phyloP scores from a whole-genome alignment of 2,888 invertebrate genomes.

The Thymelicus acteon region DNA sequence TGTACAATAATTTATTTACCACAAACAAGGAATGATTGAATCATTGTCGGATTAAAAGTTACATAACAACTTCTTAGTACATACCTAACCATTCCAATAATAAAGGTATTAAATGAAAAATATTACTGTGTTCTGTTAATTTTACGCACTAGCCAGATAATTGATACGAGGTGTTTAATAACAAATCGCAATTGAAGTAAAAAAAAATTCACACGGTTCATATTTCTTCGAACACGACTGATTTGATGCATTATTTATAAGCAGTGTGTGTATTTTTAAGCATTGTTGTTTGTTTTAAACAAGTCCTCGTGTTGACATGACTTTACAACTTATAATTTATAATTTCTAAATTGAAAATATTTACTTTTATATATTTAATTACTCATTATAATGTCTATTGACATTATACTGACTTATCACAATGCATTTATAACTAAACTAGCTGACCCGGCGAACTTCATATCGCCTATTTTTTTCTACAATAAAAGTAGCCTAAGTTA shows the following conservation, averaged over 20 bases:
- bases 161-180: slow-evolving; percentile 15
- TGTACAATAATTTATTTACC: no score
- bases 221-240: slow-evolving; percentile 57
- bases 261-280: not conserved
- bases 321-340: no score
- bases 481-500: no score
- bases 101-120: slow-evolving; percentile 7
- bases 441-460: no score
- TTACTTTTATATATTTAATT: no score
- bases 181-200: slow-evolving; percentile 39
- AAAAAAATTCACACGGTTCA: slow-evolving; percentile 48
- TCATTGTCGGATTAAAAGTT: not conserved
- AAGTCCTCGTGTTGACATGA: not conserved
- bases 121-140: slow-evolving; percentile 17
- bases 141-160: not conserved
- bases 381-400: no score
- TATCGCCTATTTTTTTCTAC: no score
- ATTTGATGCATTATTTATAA: slow-evolving; percentile 32
- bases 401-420: no score
- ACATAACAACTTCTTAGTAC: not conserved
- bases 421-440: no score
- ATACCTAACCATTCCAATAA: not conserved
- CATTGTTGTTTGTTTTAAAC: not conserved
- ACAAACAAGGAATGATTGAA: no score
- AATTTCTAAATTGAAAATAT: no score